These are phyloP conservation scores for Sipha maydis DNA, from an alignment of 2,888 invertebrate genomes.

Conservation along the genomic window DNA sequence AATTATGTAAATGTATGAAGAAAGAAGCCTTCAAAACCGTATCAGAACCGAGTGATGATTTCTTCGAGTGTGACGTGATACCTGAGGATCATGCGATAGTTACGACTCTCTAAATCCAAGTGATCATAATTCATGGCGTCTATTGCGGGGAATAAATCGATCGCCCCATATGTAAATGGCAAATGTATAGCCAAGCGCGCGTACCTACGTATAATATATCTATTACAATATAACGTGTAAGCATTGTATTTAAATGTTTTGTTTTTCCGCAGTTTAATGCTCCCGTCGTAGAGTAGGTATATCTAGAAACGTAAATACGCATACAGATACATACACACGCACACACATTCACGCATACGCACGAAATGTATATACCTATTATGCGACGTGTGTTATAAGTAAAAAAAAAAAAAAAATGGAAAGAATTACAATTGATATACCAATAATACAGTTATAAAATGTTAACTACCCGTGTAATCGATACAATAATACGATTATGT, in stretches of 20 bases:
- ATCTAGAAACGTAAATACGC: no score
- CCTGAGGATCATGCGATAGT: background rate
- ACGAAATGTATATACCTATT: conserved; percentile 15
- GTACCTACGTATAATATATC: background rate
- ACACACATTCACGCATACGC: background rate
- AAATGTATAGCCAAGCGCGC: conserved; percentile 20
- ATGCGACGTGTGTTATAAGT: conserved; percentile 5
- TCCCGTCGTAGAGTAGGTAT: background rate
- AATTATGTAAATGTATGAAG: no score
- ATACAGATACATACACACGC: background rate
- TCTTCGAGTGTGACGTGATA: background rate
- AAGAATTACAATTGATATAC: conserved; percentile 17
- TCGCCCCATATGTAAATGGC: conserved; percentile 25
- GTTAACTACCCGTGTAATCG: conserved; percentile 47
- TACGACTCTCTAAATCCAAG: conserved; percentile 5
- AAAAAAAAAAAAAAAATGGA: background rate
- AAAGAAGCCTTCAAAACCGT: no score
- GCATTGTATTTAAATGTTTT: conserved; percentile 58
- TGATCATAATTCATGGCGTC: conserved; percentile 18
- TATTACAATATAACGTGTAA: background rate
- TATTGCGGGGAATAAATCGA: conserved; percentile 41
- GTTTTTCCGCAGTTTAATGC: conserved; percentile 42
- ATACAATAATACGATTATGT: conserved; percentile 34
- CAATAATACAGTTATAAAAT: conserved; percentile 60
- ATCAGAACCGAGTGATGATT: background rate